These are phyloP conservation scores for Chironomus tentans DNA, from an alignment of 2,888 invertebrate species.

Conservation along the genomic window DNA sequence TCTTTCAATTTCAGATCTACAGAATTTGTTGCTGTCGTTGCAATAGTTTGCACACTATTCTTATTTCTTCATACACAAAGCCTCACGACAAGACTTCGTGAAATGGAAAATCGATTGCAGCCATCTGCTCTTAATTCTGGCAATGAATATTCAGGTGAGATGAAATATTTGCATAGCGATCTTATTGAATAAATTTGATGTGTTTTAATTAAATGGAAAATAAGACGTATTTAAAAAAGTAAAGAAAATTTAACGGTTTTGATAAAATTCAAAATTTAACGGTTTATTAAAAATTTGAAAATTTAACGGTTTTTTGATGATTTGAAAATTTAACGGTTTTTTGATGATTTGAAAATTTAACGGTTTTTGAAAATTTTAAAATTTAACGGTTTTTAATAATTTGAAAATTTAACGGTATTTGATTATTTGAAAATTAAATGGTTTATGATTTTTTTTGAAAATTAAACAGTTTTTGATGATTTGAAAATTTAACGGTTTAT, in stretches of 20 bases:
- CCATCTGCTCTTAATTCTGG: conserved; percentile 19
- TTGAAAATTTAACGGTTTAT: too few relatives aligned
- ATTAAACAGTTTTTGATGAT: too few relatives aligned
- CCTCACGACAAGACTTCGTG: conserved; percentile 66
- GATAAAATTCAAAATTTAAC: too few relatives aligned
- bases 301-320: too few relatives aligned
- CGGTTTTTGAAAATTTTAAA: too few relatives aligned
- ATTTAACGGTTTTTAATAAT: too few relatives aligned
- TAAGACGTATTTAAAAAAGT: background rate
- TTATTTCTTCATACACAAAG: conserved; percentile 77
- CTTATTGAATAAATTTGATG: background rate
- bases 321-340: too few relatives aligned
- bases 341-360: too few relatives aligned
- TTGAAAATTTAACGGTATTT: too few relatives aligned
- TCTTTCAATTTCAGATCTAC: conserved; percentile 57
- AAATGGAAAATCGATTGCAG: conserved; percentile 64
- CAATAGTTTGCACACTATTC: conserved; percentile 74
- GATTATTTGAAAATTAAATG: too few relatives aligned
- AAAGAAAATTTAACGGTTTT: background rate
- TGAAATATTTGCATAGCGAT: conserved; percentile 9
- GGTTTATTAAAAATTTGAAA: too few relatives aligned
- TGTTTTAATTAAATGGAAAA: background rate
- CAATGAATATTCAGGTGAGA: conserved; percentile 24
- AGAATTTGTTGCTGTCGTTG: conserved; percentile 71
- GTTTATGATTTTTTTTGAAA: too few relatives aligned